phyloP scores from a whole-genome alignment of 2,797 vertebrate species.

The Muscicapa comitata region DNA sequence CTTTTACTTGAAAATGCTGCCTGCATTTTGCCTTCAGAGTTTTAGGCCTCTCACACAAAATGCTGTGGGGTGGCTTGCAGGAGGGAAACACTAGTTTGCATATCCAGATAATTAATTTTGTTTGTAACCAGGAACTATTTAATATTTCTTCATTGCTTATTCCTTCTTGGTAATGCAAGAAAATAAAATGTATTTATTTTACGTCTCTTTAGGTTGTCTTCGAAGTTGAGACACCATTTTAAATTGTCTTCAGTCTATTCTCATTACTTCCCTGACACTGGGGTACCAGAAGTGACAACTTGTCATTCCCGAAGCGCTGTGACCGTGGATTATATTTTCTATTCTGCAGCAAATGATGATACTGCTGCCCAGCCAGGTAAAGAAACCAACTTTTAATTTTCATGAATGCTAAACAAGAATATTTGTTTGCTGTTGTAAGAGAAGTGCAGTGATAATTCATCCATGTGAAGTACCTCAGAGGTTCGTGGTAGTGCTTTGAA shows the following conservation, averaged over 20 bases:
- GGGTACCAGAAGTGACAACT: slow-evolving; percentile 88
- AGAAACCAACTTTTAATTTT: neutral
- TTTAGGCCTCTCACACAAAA: neutral
- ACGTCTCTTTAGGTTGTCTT: slow-evolving; percentile 61
- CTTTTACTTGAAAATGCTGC: neutral
- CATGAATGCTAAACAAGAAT: neutral
- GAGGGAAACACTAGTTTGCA: neutral
- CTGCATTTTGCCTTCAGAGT: neutral
- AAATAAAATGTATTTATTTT: neutral
- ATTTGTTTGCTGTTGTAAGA: neutral
- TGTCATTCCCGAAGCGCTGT: slow-evolving; percentile 87
- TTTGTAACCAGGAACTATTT: neutral
- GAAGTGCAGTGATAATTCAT: neutral
- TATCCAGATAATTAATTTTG: neutral
- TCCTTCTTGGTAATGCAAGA: neutral
- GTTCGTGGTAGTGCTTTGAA: accelerated
- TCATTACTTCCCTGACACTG: slow-evolving; percentile 80
- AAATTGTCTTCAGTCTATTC: slow-evolving; percentile 88
- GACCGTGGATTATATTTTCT: slow-evolving; percentile 96
- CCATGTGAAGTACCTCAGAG: neutral
- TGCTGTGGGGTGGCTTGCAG: neutral
- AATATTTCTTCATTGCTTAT: neutral
- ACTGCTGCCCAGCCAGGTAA: slow-evolving; percentile 74
- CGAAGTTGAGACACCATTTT: slow-evolving; percentile 80
- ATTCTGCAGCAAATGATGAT: slow-evolving; percentile 74